Evolutionary conservation across 1,140 invertebrate species (phyloP).

Genomic region (Samia ricini): DNA sequence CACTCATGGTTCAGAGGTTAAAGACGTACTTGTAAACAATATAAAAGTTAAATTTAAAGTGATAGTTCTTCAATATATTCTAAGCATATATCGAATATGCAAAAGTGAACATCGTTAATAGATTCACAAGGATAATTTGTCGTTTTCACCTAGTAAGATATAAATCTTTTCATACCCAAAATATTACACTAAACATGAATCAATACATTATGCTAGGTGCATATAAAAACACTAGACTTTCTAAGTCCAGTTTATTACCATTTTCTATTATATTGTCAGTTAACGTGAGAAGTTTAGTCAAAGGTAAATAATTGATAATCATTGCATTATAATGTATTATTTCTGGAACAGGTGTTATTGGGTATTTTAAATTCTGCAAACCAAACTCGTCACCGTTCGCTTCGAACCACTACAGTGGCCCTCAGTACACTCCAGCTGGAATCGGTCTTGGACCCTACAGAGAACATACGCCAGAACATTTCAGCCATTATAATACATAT

Average conservation of each 20-base stretch:
- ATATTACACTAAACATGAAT: too few species aligned
- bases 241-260: neutral
- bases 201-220: too few species aligned
- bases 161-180: too few species aligned
- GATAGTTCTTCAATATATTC: too few species aligned
- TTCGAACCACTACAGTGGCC: slow-evolving; percentile 75
- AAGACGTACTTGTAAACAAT: too few species aligned
- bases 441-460: slow-evolving; percentile 79
- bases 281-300: neutral
- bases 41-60: too few species aligned
- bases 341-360: slow-evolving; percentile 80
- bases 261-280: neutral
- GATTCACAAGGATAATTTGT: too few species aligned
- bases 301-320: neutral
- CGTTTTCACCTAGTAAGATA: too few species aligned
- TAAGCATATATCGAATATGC: too few species aligned
- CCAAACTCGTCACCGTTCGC: slow-evolving; percentile 76
- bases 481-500: slow-evolving; percentile 58
- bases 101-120: too few species aligned
- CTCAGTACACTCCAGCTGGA: slow-evolving; percentile 81
- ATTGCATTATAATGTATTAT: neutral
- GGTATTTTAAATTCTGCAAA: slow-evolving; percentile 88
- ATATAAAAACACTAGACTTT: neutral
- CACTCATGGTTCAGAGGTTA: too few species aligned
- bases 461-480: slow-evolving; percentile 65